Base-by-base conservation (phyloP, 2,113 vertebrate species). In the Zosterops pallidus region DNA sequence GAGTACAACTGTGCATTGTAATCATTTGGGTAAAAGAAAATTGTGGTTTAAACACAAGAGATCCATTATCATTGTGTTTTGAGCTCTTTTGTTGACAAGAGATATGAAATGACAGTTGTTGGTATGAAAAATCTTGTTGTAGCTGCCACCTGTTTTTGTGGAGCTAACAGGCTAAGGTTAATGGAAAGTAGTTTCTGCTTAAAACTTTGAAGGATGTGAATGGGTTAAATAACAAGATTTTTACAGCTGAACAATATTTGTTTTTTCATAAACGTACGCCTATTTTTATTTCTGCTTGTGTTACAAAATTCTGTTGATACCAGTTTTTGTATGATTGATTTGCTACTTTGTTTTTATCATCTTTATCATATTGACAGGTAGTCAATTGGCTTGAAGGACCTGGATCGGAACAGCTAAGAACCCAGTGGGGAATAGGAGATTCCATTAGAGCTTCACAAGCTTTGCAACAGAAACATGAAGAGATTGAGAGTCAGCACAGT, bases 351-450 rank as follows among this genome's bases (percentile, higher is more conserved):
- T 68, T 88, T 74, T 79, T 94, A 49, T 95, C 24, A 39, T 90
- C 59, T 93, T 93, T 71, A 9, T 95, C 69, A 62, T n/a, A 18
- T 41, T 95, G 83, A 57, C 90, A 99, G 99, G 99, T 99, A 65
- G 99, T 99, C 92, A 99, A 99, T 91, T 99, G 99, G 99, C 98
- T 99, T 92, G 99, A 99, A 98, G 99, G 99, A 89, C 99, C 99
- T 20, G 99, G 99, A 74, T 99, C 98, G 33, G 99, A 99, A 53
- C 99, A 99, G 59, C 96, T 99, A 52, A 98, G 99, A 96, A 99
- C 98, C 18, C 99, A 99, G 71, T 99, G 99, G 98, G 99, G 98
- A 33, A 99, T 99, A 35, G 99, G 99, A 47, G 99, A 99, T 97
- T 99, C 99, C 11, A 99, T 99, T 67, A 97, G 99, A 95, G 98